Percentiles rank a stretch among this genome's conserved stretches.
Evolutionary conservation across 2,113 vertebrate genomes (phyloP).

Genomic region (Zingel zingel): DNA sequence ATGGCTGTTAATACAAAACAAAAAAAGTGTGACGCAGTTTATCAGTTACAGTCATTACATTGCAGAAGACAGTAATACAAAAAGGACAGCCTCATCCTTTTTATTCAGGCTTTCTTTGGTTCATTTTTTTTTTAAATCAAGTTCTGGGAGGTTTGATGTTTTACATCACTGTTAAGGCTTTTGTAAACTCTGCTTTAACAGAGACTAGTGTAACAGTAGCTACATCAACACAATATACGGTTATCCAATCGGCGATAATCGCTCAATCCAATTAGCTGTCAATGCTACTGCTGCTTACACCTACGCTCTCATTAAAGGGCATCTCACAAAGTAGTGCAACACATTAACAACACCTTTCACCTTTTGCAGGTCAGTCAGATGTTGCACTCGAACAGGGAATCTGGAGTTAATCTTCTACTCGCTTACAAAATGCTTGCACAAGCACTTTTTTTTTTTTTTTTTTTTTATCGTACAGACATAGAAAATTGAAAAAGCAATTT

Average conservation of each 20-base stretch:
- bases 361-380: constrained; percentile 23
- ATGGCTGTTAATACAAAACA: background rate
- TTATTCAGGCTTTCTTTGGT: background rate
- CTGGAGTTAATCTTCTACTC: constrained; percentile 58
- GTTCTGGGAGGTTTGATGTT: background rate
- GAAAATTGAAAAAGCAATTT: constrained; percentile 68
- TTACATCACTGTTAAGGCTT: background rate
- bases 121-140: background rate
- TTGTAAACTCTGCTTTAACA: background rate
- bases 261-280: constrained; percentile 5
- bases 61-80: background rate
- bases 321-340: background rate
- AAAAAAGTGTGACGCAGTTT: background rate
- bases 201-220: background rate
- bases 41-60: background rate
- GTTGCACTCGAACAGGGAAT: constrained; percentile 15
- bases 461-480: constrained; percentile 16
- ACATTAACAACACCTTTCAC: constrained; percentile 35
- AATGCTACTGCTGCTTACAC: background rate
- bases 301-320: background rate
- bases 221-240: background rate
- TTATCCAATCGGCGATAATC: background rate
- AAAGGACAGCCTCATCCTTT: background rate
- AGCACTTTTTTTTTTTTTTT: constrained; percentile 65
- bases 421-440: constrained; percentile 61